Evolutionary conservation across 2,113 vertebrate species (phyloP).

Genomic region (Cochlearius cochlearius): DNA sequence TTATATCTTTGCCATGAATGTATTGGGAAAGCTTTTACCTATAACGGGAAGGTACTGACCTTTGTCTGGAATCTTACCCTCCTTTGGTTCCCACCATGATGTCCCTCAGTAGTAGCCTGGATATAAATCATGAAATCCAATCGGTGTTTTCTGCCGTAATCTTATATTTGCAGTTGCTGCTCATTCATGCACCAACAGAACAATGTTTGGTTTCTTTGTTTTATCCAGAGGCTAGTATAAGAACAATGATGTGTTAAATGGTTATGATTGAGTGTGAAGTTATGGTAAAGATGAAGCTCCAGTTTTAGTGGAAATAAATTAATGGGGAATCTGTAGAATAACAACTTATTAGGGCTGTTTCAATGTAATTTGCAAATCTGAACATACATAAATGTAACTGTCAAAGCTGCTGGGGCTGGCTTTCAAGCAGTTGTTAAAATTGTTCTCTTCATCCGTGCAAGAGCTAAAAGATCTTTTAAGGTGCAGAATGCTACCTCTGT

Average conservation of each 20-base stretch:
- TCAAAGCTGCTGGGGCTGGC: not conserved
- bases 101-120: not conserved
- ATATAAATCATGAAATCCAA: not conserved
- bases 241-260: not conserved
- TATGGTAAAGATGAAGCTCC: not conserved
- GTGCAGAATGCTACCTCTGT: not conserved
- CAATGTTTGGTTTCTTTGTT: not conserved
- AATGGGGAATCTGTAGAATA: not conserved
- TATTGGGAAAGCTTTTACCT: not conserved
- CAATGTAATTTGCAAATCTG: not conserved
- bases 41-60: not conserved
- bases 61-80: not conserved
- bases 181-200: not conserved
- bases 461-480: not conserved
- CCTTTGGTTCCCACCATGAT: not conserved
- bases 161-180: not conserved
- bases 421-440: not conserved
- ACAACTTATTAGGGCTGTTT: not conserved
- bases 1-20: not conserved
- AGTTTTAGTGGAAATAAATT: conserved; percentile 1
- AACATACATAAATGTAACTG: not conserved
- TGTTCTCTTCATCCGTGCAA: not conserved
- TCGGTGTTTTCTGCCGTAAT: not conserved
- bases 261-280: not conserved
- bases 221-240: not conserved